Conservation (phyloP, 2,113 vertebrate genomes). For the Gymnogyps californianus region DNA sequence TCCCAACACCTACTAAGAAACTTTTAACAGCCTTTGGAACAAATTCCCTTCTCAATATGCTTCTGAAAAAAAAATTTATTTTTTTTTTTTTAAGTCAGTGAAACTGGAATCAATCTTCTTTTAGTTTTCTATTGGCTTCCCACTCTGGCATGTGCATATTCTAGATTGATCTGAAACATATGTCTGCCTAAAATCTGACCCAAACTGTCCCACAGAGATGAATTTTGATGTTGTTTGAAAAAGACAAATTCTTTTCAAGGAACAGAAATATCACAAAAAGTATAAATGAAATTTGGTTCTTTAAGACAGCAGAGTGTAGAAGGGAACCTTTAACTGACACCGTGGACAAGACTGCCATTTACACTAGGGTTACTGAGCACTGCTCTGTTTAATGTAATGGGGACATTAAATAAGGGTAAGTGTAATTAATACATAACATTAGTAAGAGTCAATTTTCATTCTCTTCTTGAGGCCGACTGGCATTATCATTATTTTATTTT, state of each 20-base stretch:
- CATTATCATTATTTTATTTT: slow-evolving; percentile 53
- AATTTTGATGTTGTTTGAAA: not conserved
- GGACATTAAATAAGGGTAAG: not conserved
- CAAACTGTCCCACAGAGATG: not conserved
- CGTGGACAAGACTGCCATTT: not conserved
- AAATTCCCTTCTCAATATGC: not conserved
- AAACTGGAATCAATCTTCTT: not conserved
- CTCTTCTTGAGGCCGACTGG: not conserved
- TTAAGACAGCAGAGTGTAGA: not conserved
- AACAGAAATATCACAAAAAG: not conserved
- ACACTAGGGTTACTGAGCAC: not conserved
- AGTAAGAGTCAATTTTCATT: slow-evolving; percentile 48
- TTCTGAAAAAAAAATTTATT: not conserved
- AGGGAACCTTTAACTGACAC: not conserved
- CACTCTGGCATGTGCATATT: not conserved
- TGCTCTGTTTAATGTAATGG: not conserved
- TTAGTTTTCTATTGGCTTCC: not conserved
- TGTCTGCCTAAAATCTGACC: not conserved
- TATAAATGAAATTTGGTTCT: not conserved
- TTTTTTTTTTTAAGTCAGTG: not conserved
- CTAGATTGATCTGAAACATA: not conserved
- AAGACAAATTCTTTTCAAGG: not conserved
- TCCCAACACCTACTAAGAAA: not conserved
- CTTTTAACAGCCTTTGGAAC: not conserved
- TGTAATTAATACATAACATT: slow-evolving; percentile 55